These are phyloP conservation scores for Psylliodes chrysocephalus DNA, from an alignment of 2,888 invertebrate genomes.

Conservation along the genomic window DNA sequence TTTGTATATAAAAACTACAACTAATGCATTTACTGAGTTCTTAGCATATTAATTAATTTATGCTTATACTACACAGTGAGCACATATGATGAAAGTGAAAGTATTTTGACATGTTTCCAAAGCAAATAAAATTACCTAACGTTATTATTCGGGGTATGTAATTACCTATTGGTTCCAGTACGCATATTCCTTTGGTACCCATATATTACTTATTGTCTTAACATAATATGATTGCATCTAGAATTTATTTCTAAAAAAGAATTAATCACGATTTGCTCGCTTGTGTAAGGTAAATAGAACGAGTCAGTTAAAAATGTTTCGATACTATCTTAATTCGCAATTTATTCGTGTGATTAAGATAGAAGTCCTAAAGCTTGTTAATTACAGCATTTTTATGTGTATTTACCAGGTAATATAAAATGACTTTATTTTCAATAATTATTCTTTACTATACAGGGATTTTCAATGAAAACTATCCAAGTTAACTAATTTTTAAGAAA, in stretches of 20 bases:
- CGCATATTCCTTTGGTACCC: background rate
- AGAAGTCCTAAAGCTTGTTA: too few relatives aligned
- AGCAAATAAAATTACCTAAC: constrained; percentile 18
- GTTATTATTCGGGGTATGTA: constrained; percentile 1
- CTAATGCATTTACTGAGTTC: background rate
- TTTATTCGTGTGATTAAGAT: background rate
- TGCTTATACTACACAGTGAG: background rate
- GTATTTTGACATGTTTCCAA: constrained; percentile 10
- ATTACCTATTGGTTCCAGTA: constrained; percentile 10
- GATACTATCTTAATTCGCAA: background rate
- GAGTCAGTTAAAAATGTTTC: background rate
- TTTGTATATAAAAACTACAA: too few relatives aligned
- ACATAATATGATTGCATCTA: background rate
- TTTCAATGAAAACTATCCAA: too few relatives aligned
- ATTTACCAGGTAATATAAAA: too few relatives aligned
- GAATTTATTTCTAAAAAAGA: background rate
- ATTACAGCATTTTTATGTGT: too few relatives aligned
- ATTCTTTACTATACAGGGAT: too few relatives aligned
- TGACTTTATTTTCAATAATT: too few relatives aligned
- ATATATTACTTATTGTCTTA: background rate
- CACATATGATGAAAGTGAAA: constrained; percentile 17
- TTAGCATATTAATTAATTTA: background rate
- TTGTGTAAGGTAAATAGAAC: background rate
- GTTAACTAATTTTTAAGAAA: too few relatives aligned
- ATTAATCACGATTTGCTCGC: background rate